Percentiles rank a stretch among this genome's conserved stretches.
Conservation (phyloP, 64 coral and sea anemone species). For the Cladopsammia gracilis region DNA sequence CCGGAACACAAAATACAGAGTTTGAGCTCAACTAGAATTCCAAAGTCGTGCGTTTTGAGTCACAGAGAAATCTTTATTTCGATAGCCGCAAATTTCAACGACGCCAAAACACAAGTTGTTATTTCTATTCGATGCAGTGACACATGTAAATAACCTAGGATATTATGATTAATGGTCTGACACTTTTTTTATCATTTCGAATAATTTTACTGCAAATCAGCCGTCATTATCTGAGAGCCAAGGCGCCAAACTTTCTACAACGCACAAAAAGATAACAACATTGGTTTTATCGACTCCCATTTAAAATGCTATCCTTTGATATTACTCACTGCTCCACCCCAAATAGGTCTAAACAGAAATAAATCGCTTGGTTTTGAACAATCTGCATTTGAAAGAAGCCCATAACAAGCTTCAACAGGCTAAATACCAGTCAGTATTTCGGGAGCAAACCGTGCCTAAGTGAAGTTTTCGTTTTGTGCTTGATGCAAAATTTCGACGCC, state of each 20-base stretch:
- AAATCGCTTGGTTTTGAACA: not conserved
- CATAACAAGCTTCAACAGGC: not conserved
- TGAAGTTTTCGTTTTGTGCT: not conserved
- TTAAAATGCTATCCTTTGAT: constrained; percentile 39
- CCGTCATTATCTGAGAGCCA: constrained; percentile 2
- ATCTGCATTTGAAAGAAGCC: not conserved
- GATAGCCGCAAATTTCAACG: constrained; percentile 20
- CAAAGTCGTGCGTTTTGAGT: not conserved
- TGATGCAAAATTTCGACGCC: not conserved
- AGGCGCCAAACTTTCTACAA: constrained; percentile 36
- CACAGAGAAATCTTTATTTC: constrained; percentile 27
- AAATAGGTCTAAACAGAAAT: constrained; percentile 11
- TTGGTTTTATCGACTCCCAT: constrained; percentile 39
- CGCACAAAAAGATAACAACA: constrained; percentile 52
- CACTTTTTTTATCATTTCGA: constrained; percentile 51
- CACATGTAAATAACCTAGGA: constrained; percentile 27
- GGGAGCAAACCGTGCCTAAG: not conserved
- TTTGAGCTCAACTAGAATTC: no score
- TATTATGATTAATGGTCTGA: constrained; percentile 44
- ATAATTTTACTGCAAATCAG: constrained; percentile 52
- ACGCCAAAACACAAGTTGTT: not conserved
- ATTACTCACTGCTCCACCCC: constrained; percentile 10
- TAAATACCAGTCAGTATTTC: not conserved
- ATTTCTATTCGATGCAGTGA: not conserved
- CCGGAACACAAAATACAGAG: no score